Base-by-base conservation (phyloP, 2,888 invertebrate species). In the Archips xylosteana region DNA sequence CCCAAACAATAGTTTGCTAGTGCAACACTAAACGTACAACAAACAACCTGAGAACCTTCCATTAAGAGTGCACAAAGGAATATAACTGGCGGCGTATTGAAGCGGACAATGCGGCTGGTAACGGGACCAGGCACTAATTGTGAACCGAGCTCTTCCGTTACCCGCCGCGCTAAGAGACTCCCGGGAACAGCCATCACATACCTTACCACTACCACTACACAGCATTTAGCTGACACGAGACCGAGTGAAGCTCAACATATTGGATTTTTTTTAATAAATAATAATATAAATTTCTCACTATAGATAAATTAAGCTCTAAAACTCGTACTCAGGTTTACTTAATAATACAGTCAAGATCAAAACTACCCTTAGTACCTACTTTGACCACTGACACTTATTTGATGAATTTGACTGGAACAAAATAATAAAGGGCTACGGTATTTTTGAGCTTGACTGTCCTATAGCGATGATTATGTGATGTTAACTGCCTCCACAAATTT, bases 51-150 rank as follows among this genome's bases (percentile, higher is more conserved):
- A 88, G 87, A 89, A 87, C 82, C 82, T 86, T 82, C 85, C 83
- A 89, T 90, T 89, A 87, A 82, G 83, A 87, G 83, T 83, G 82
- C 86, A 92, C 91, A 92, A 92, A 91, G 92, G 90, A 83, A 86
- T 86, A 89, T 89, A 88, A 89, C 86, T 84, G 85, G 83, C 82
- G 80, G 83, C 85, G 89, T 89, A 89, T 86, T 87, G 89, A 86
- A 85, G 88, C 89, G 86, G 88, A 93, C 92, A 92, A 91, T 90
- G 89, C 83, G 85, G 85, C 81, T 80, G 81, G 88, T 93, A 94
- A 94, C 93, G 92, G 92, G 88, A 92, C 89, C 81, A 82, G 87
- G 84, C 82, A 90, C 92, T 92, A 90, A 94, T 93, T 92, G 89
- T 89, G 90, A 90, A 89, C 87, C 83, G 84, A 85, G 85, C 83